Base-by-base conservation (phyloP, 1,140 invertebrate species). In the Sitodiplosis mosellana region DNA sequence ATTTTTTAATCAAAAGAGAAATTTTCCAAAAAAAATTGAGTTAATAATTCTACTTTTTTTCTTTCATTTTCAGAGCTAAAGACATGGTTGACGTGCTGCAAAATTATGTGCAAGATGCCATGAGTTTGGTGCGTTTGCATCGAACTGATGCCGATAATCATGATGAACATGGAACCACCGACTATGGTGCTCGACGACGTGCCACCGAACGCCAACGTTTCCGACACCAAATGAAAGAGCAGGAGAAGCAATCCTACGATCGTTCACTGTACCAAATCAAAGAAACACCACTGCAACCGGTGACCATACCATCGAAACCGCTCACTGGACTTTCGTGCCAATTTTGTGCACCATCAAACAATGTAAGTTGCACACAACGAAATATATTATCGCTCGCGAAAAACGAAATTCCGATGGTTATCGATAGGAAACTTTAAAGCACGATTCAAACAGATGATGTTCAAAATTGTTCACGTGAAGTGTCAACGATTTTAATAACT, bases 11-110 rank as follows among this genome's bases (percentile, higher is more conserved):
- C n/a, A n/a, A n/a, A n/a, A n/a, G n/a, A n/a, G n/a, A n/a, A n/a
- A n/a, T n/a, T n/a, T n/a, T n/a, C n/a, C n/a, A n/a, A n/a, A n/a
- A n/a, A n/a, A n/a, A n/a, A n/a, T n/a, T n/a, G n/a, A n/a, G n/a
- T n/a, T n/a, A n/a, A n/a, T n/a, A n/a, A n/a, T n/a, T n/a, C n/a
- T n/a, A 27, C 27, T 27, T 27, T 27, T 27, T 27, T 27, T 27
- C 27, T 5, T 5, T 27, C 27, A 27, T 5, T 43, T 43, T 21
- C 18, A 43, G 41, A 18, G 18, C 41, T 18, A 18, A 43, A n/a
- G 41, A 43, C 18, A 43, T 43, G 41, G 41, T 43, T 43, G 41
- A 43, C 20, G 41, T 43, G 18, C 18, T 43, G 18, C 18, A n/a
- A 43, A 21, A 10, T 18, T 18, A 18, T 21, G 4, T 43, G 11